Evolutionary conservation across 2,113 vertebrate species (phyloP), one percentile per base, ranked within the genome.

Genomic region (Anarrhichthys ocellatus): DNA sequence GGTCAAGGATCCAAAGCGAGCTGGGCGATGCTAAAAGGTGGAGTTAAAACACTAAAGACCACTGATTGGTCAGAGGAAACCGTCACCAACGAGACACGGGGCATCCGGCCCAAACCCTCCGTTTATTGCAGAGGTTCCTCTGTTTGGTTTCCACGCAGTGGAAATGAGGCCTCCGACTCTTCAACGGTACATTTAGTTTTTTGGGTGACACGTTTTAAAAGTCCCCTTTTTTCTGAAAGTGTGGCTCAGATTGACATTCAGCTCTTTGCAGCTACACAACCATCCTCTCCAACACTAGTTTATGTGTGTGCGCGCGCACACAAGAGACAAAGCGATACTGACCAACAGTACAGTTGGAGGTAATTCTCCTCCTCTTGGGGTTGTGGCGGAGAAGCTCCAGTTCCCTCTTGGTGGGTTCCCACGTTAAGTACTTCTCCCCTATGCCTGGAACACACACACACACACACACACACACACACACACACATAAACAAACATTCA

Each of bases 341-440:
- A 99, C 98, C 98, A 81, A 99, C 99, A 88, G 98, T 99, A 88
- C 98, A 99, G 94, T 99, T 99, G 83, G 98, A 96, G 44, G 98
- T 99, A 93, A 99, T 99, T 95, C 98, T 99, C 93, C 98, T 96
- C 66, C 98, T 95, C 93, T 99, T 99, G 42, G 98, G 98, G 92
- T 99, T 99, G 94, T 99, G 98, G 38, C 97, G 97, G 88, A 99
- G 95, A 93, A 99, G 93, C 83, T 99, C 98, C 90, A 99, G 95
- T 91, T 99, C 98, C 82, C 97, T 93, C 88, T 98, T 99, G 79
- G 97, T 99, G 36, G 98, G 98, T 88, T 99, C 98, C 98, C 98
- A 99, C 0, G 97, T 98, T 27, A 97, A 97, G 94, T 97, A 99
- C 90, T 98, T 99, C 94, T 99, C 98, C 87, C 98, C 98, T 70